Conservation (phyloP, 2,888 invertebrate species). For the Brachypterus glaber region DNA sequence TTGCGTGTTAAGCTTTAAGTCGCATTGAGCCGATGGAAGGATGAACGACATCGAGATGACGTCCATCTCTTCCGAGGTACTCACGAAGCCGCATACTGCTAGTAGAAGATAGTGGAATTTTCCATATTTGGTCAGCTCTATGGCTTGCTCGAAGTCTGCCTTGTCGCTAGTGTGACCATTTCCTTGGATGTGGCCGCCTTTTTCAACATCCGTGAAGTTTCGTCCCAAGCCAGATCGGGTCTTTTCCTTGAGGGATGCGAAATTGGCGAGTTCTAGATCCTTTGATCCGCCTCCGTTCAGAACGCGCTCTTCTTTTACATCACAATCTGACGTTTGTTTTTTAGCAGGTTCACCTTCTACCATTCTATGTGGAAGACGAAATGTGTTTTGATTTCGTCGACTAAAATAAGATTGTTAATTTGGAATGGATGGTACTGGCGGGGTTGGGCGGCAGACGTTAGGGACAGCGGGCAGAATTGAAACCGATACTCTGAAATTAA, state of each 20-base stretch:
- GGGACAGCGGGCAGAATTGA: too few species aligned
- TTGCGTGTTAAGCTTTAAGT: conserved; percentile 73
- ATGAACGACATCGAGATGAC: conserved; percentile 94
- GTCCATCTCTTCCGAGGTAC: conserved; percentile 93
- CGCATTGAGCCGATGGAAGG: conserved; percentile 87
- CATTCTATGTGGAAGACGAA: too few species aligned
- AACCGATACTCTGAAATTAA: too few species aligned
- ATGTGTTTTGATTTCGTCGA: too few species aligned
- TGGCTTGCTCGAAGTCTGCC: conserved; percentile 81
- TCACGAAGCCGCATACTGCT: conserved; percentile 87
- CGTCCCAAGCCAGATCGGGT: too few species aligned
- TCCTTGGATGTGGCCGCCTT: too few species aligned
- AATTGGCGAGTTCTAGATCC: conserved; percentile 42
- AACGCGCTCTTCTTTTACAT: conserved; percentile 78
- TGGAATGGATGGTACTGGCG: too few species aligned
- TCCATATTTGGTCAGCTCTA: conserved; percentile 79
- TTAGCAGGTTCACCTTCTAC: conserved; percentile 80
- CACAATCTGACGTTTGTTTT: conserved; percentile 66
- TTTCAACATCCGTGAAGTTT: conserved; percentile 51
- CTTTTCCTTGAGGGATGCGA: conserved; percentile 27
- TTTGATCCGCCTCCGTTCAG: conserved; percentile 68
- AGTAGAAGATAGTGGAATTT: conserved; percentile 82
- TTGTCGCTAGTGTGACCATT: conserved; percentile 57
- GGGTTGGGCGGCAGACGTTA: too few species aligned
- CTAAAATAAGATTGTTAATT: too few species aligned